These are phyloP conservation scores for Scotopteryx bipunctaria DNA, from an alignment of 2,888 invertebrate species.

Conservation along the genomic window DNA sequence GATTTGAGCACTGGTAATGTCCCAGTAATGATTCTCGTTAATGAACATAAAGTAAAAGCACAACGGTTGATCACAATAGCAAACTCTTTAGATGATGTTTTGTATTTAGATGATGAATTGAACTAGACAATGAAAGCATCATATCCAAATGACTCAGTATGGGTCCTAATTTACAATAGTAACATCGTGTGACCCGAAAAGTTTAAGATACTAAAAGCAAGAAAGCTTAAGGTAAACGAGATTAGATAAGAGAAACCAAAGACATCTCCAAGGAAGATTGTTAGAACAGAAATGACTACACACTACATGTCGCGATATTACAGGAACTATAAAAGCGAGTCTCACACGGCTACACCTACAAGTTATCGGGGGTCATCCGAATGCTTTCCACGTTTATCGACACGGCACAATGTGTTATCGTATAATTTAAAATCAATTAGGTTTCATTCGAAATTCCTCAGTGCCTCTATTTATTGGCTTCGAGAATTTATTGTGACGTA, in stretches of 20 bases:
- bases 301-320: constrained; percentile 38
- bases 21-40: constrained; percentile 31
- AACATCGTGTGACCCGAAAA: constrained; percentile 21
- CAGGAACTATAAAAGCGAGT: constrained; percentile 33
- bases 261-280: constrained; percentile 20
- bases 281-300: constrained; percentile 35
- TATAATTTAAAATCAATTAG: constrained; percentile 63
- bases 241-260: constrained; percentile 27
- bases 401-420: constrained; percentile 51
- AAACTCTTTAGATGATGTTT: constrained; percentile 22
- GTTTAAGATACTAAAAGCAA: constrained; percentile 16
- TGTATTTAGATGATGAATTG: constrained; percentile 24
- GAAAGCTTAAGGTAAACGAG: constrained; percentile 25
- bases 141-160: constrained; percentile 1
- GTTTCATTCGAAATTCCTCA: constrained; percentile 52
- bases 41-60: constrained; percentile 35
- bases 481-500: constrained; percentile 37
- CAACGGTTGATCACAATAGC: constrained; percentile 26
- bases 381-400: constrained; percentile 54
- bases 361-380: constrained; percentile 51
- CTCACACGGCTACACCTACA: constrained; percentile 46
- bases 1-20: constrained; percentile 33
- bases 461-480: constrained; percentile 37
- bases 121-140: constrained; percentile 11
- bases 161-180: constrained; percentile 9